Evolutionary conservation across 2,113 vertebrate species (phyloP), one percentile per base, ranked within the genome.

Genomic region (Tenebrosternarchus preto): DNA sequence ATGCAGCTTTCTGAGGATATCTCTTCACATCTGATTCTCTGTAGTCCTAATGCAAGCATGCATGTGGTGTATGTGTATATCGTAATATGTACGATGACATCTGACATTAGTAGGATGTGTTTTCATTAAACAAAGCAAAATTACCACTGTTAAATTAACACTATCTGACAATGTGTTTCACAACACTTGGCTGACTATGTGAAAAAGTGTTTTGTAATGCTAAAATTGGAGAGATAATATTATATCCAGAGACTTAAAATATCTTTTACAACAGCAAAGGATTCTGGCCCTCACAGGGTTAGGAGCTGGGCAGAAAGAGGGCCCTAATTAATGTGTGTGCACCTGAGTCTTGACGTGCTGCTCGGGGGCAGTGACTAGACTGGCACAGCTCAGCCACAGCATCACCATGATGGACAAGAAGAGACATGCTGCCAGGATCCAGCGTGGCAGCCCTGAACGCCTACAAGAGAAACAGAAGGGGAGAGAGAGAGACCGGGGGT

Each of bases 301-400:
- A 5, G 64, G 19, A 36, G 2, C 19, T 36, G 2, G 20, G 29
- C 31, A 67, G 64, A 36, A 36, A 20, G 31, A 39, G 19, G 31
- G 57, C 24, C 16, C 74, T 56, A 1, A 25, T 76, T 94, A 93
- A 83, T 93, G 91, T 36, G 2, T 15, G 31, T 3, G 0, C 92
- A 98, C 97, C 96, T 98, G 96, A 8, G 94, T 93, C 91, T 94
- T 96, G 89, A 97, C 81, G 74, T 97, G 96, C 86, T 98, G 96
- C 87, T 97, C 95, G 0, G 97, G 97, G 0, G 96, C 95, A 0
- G 97, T 97, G 84, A 97, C 96, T 60, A 98, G 87, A 12, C 96
- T 97, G 87, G 96, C 97, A 6, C 98, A 99, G 90, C 97, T 98
- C 33, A 99, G 94, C 97, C 98, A 99, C 84, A 99, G 86, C 96